Base-by-base conservation (phyloP, 2,888 invertebrate genomes). In the Hylaea fasciaria region DNA sequence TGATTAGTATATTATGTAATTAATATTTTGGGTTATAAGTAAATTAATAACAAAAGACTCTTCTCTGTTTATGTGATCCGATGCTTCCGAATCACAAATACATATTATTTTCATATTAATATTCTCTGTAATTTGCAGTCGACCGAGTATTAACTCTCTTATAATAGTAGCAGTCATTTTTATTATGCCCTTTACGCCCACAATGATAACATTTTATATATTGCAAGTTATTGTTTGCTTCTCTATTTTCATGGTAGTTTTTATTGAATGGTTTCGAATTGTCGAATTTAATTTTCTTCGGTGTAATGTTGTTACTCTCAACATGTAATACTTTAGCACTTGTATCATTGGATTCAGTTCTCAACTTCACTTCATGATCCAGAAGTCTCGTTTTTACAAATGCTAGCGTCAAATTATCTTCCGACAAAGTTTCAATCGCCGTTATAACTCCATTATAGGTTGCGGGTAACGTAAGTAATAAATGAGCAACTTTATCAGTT, bases 361-460 rank as follows among this genome's bases (percentile, higher is more conserved):
- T 7, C 40, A 40, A 40, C 40, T 40, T 40, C 13, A 40, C 40
- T 40, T 40, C 40, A n/a, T n/a, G n/a, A 13, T 40, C 13, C 13
- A n/a, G 13, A 40, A 40, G 40, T 40, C 40, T n/a, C 13, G 40
- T 13, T 40, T 40, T n/a, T n/a, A n/a, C n/a, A n/a, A n/a, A n/a
- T n/a, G n/a, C 40, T 7, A 40, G 13, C 13, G 13, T n/a, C 8
- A n/a, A 40, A 40, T 40, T 40, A 40, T 40, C 40, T 13, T 40
- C 40, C 2, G 40, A 40, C 13, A 40, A 40, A 8, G 40, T 40
- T 44, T 44, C 44, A 44, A 44, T 44, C 44, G 44, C 44, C 16
- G 44, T 44, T 22, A 44, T 44, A 7, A 44, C 16, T 11, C 16
- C 44, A 44, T 44, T 0, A 9, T 44, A 44, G 2, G 16, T 44